Conservation (phyloP, 2,888 invertebrate genomes). For the Mechanitis mazaeus region DNA sequence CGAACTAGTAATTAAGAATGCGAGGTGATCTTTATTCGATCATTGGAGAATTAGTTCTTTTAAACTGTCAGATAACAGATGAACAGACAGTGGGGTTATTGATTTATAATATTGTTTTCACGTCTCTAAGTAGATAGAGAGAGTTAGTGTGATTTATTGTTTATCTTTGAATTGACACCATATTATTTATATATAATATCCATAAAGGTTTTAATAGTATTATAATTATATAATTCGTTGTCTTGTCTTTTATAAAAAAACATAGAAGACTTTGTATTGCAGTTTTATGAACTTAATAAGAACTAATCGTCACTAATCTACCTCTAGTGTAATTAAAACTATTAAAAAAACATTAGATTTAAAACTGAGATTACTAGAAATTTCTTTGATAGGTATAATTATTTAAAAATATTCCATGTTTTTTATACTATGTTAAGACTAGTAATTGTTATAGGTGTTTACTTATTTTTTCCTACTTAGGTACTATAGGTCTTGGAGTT, state of each 20-base stretch:
- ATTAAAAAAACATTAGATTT: conserved; percentile 69
- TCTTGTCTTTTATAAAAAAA: too few species aligned
- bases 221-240: too few species aligned
- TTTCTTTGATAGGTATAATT: not conserved
- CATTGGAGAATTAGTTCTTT: conserved; percentile 20
- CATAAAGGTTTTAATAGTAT: not conserved
- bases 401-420: not conserved
- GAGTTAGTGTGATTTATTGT: not conserved
- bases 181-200: not conserved
- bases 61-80: not conserved
- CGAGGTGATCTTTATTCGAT: conserved; percentile 62
- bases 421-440: not conserved
- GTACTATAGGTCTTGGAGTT: not conserved
- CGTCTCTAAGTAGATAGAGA: not conserved
- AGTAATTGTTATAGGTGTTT: too few species aligned
- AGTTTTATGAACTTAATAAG: conserved; percentile 15
- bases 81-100: not conserved
- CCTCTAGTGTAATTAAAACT: conserved; percentile 61
- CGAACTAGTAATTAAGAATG: conserved; percentile 70
- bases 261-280: not conserved
- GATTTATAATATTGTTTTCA: not conserved
- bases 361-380: conserved; percentile 33
- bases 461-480: too few species aligned
- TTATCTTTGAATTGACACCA: not conserved
- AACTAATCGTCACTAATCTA: conserved; percentile 44